Evolutionary conservation across 30 jellyfish, hydroid and myxozoan genomes (phyloP), one percentile per base, ranked within the genome.

Genomic region (Nemopilema nomurai): DNA sequence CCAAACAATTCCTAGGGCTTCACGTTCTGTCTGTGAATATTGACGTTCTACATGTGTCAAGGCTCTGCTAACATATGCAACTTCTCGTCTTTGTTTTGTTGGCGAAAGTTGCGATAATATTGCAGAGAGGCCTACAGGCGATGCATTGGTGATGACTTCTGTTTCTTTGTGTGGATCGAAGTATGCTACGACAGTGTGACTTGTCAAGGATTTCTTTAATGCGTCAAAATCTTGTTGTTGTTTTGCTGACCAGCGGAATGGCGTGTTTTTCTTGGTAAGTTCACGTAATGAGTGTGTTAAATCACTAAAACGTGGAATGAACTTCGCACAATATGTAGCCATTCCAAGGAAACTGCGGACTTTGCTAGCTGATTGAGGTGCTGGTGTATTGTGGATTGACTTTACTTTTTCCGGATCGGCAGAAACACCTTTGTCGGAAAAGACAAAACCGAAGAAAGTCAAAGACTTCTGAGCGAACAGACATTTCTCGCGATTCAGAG

Each of bases 401-500:
- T 79, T 62, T 9, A 79, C 89, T 79, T 79, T 79, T 79, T 30
- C 80, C 67, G 90, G 90, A 52, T 81, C 90, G 17, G 90, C 76
- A 57, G 83, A 69, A 32, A 81, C 68, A 27, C 85, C 90, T 81
- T 81, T 62, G 90, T 81, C 90, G 28, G 90, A 81, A 53, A 81
- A 66, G 53, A 81, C 90, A 75, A 81, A 81, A 49, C 90, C 90
- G 33, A 81, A 81, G 75, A 81, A 81, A 32, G 85, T 81, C 75
- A 81, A 69, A 67, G 84, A 50, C 49, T 41, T 68, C 75, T 81
- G 90, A 49, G 74, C 62, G 65, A 81, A 81, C 73, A 81, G 83
- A 49, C 89, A 79, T 79, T 79, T 79, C 49, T 63, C 79, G 51
- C 70, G 79, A 33, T 79, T 79, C 49, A 81, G 75, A 8, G 90